Evolutionary conservation across 2,113 vertebrate genomes (phyloP).

Genomic region (Bubo scandiacus): DNA sequence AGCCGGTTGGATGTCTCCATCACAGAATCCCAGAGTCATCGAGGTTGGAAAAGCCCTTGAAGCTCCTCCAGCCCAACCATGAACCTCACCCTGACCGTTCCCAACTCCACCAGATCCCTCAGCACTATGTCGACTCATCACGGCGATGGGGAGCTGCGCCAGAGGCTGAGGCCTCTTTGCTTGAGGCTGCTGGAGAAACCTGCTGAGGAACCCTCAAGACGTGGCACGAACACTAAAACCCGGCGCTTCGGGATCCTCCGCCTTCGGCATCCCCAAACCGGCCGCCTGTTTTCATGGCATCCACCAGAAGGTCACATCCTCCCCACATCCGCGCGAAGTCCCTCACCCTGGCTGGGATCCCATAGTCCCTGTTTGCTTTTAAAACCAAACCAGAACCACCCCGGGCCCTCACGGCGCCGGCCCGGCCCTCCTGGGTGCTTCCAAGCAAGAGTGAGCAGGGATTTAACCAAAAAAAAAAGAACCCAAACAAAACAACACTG

Average conservation of each 20-base stretch:
- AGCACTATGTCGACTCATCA: no score
- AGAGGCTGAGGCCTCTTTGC: neutral
- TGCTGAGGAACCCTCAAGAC: neutral
- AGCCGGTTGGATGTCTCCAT: neutral
- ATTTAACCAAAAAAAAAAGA: neutral
- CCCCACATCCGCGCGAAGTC: rapidly evolving
- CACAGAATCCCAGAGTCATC: no score
- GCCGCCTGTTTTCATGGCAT: neutral
- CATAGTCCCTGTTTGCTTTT: neutral
- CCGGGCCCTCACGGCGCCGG: no score
- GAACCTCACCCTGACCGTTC: no score
- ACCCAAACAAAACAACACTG: neutral
- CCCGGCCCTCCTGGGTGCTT: neutral
- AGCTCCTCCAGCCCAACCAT: no score
- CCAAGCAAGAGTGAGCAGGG: neutral
- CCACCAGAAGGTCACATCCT: neutral
- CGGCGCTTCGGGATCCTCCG: neutral
- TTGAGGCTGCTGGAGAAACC: neutral
- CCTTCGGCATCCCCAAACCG: neutral
- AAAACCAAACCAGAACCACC: neutral
- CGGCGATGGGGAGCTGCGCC: neutral
- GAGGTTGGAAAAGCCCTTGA: no score
- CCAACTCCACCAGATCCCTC: no score
- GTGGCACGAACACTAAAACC: neutral
- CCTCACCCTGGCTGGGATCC: neutral